Evolutionary conservation across 2,888 invertebrate species (phyloP).

Genomic region (Agonum fuliginosum): DNA sequence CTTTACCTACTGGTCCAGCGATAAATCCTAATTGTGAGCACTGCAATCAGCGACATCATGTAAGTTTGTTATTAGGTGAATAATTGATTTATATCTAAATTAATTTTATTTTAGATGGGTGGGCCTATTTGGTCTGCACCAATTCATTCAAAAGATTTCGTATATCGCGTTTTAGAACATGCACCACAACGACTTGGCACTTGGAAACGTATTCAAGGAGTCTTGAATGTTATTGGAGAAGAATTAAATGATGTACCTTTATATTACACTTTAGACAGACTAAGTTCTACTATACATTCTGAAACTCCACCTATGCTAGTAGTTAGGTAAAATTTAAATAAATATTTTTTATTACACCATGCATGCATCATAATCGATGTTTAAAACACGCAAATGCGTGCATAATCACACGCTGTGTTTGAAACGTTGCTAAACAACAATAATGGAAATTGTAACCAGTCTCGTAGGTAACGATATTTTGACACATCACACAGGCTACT

Average conservation of each 20-base stretch:
- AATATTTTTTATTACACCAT: background rate
- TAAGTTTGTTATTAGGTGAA: constrained; percentile 71
- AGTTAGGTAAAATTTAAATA: constrained; percentile 76
- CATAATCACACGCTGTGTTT: no score
- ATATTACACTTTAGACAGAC: constrained; percentile 88
- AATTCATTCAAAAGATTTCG: constrained; percentile 88
- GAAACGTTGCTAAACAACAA: no score
- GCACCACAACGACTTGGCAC: constrained; percentile 78
- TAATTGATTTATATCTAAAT: background rate
- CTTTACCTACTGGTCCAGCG: constrained; percentile 81
- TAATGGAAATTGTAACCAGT: no score
- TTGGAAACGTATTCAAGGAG: constrained; percentile 84
- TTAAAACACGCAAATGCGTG: no score
- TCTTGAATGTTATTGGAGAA: constrained; percentile 86
- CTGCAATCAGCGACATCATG: constrained; percentile 85
- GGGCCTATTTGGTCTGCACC: constrained; percentile 97
- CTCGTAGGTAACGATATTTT: no score
- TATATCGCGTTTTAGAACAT: constrained; percentile 78
- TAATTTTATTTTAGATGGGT: constrained; percentile 78
- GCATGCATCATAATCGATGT: no score
- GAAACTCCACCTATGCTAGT: constrained; percentile 82
- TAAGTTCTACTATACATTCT: constrained; percentile 83
- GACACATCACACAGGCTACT: no score
- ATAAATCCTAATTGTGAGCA: constrained; percentile 82
- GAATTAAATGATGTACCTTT: constrained; percentile 90